Conservation (phyloP, 37 sponge, comb jelly and placozoan genomes). For the Eunapius fragilis region DNA sequence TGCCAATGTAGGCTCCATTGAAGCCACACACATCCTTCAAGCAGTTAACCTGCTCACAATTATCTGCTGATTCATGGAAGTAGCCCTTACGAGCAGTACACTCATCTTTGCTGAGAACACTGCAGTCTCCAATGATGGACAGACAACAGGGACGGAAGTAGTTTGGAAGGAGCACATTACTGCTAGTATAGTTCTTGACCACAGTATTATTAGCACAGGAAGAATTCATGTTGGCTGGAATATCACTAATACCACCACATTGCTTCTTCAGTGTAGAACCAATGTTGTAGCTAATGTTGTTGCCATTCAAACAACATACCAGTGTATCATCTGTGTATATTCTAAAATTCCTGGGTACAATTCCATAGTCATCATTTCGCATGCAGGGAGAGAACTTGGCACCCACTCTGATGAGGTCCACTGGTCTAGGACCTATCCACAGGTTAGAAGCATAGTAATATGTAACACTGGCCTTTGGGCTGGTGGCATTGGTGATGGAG, state of each 20-base stretch:
- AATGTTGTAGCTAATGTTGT: constrained; percentile 50
- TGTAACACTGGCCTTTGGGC: constrained; percentile 20
- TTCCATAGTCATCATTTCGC: constrained; percentile 78
- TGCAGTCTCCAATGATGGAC: constrained; percentile 82
- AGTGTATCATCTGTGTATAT: constrained; percentile 11
- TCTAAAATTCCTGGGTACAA: constrained; percentile 29
- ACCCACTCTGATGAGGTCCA: constrained; percentile 75
- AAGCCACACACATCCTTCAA: constrained; percentile 87
- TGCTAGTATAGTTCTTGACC: not conserved
- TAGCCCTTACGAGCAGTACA: constrained; percentile 71
- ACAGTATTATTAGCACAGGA: not conserved
- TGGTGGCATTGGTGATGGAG: not conserved
- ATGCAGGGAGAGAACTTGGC: constrained; percentile 95
- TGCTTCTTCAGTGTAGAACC: constrained; percentile 18
- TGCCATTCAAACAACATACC: constrained; percentile 64
- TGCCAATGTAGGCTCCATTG: constrained; percentile 54
- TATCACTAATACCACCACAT: constrained; percentile 5
- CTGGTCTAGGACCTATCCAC: constrained; percentile 87
- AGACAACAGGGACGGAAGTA: constrained; percentile 91
- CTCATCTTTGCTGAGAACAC: constrained; percentile 52
- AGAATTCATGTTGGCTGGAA: not conserved
- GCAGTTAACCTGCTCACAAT: constrained; percentile 87
- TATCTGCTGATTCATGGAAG: constrained; percentile 52
- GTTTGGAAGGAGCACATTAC: not conserved
- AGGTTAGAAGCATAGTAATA: constrained; percentile 68